A percentile compares a stretch with the other conserved stretches of the same genome.
Conservation (phyloP, 1,140 invertebrate species). For the Coptotermes formosanus region DNA sequence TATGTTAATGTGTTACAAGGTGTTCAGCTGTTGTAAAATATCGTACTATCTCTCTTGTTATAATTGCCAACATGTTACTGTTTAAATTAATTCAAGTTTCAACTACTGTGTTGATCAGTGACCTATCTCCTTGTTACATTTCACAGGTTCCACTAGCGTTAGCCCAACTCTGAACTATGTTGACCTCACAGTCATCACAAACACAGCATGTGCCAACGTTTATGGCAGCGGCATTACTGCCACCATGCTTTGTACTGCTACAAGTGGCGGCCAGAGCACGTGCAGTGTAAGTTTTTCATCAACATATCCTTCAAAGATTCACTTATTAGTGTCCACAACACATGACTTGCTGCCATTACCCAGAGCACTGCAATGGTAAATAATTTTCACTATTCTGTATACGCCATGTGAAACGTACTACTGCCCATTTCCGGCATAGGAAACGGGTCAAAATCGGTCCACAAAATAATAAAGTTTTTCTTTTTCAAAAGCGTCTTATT, state of each 20-base stretch:
- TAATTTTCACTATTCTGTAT: no score
- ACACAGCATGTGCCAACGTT: conserved; percentile 40
- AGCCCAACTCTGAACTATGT: neutral
- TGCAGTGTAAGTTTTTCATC: conserved; percentile 38
- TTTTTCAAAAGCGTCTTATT: no score
- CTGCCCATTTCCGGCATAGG: no score
- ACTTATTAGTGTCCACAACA: no score
- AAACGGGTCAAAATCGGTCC: no score
- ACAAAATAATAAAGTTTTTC: no score
- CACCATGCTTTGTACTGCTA: conserved; percentile 50
- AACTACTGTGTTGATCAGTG: neutral
- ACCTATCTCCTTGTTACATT: neutral
- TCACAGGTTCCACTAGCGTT: conserved; percentile 25
- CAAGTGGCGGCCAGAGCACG: conserved; percentile 44
- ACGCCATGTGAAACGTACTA: no score
- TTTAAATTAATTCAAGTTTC: no score
- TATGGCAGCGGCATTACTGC: conserved; percentile 44
- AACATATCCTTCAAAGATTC: neutral
- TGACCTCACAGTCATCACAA: conserved; percentile 40
- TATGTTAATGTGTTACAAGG: no score
- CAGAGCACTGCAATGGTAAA: no score
- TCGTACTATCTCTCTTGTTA: neutral
- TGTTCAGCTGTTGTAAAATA: neutral
- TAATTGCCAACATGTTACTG: neutral
- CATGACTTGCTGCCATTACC: no score